Percentiles rank a stretch among this genome's conserved stretches.
These are phyloP conservation scores for Lottia gigantea DNA, from an alignment of 2,888 invertebrate species.

Conservation along the genomic window DNA sequence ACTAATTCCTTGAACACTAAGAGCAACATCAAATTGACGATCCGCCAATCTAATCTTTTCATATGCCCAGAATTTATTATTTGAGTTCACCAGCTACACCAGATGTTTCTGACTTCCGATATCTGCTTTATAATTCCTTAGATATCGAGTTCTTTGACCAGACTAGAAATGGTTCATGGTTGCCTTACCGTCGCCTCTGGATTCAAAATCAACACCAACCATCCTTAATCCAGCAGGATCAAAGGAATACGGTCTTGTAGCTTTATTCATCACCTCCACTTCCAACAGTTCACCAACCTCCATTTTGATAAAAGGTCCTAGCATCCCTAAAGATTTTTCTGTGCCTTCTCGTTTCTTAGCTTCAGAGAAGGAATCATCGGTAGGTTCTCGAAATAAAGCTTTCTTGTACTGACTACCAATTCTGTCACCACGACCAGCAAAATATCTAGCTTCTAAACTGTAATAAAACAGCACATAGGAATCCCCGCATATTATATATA, in stretches of 20 bases:
- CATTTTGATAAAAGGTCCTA: slow-evolving; percentile 34
- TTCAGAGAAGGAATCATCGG: slow-evolving; percentile 21
- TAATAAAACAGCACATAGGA: background rate
- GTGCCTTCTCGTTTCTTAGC: slow-evolving; percentile 4
- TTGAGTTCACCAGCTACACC: no score
- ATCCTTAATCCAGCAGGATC: slow-evolving; percentile 37
- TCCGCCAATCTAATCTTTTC: background rate
- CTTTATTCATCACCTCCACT: slow-evolving; percentile 39
- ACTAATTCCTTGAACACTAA: background rate
- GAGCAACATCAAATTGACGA: background rate
- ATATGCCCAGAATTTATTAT: slow-evolving; percentile 1
- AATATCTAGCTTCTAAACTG: slow-evolving; percentile 33
- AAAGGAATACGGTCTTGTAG: slow-evolving; percentile 42
- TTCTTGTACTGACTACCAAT: slow-evolving; percentile 41
- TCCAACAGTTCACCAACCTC: slow-evolving; percentile 38
- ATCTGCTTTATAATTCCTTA: no score
- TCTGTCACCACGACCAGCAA: slow-evolving; percentile 20
- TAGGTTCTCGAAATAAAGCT: slow-evolving; percentile 28
- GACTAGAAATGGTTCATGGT: no score
- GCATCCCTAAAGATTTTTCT: slow-evolving; percentile 32
- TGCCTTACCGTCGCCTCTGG: slow-evolving; percentile 11
- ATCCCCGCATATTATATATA: no score
- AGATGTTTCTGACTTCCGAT: no score
- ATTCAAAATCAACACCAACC: background rate
- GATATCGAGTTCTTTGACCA: no score